phyloP scores from a whole-genome alignment of 2,888 invertebrate species.

The Cetonia aurata region DNA sequence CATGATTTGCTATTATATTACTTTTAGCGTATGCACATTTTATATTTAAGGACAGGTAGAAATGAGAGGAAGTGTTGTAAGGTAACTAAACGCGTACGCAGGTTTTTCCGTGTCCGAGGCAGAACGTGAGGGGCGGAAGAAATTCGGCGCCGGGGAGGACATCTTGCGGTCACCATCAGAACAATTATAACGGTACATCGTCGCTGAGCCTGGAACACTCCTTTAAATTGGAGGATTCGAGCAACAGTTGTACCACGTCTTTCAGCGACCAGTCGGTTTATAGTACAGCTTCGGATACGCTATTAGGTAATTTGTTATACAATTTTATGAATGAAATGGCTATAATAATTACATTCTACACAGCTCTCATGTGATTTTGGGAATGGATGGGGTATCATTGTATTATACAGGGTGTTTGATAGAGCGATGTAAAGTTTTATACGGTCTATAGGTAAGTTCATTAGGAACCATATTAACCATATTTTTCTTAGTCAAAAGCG shows the following conservation, averaged over 20 bases:
- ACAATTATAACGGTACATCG: slow-evolving; percentile 43
- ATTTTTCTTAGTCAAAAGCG: no score
- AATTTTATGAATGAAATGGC: background rate
- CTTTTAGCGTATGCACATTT: slow-evolving; percentile 18
- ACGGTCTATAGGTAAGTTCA: no score
- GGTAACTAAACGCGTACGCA: slow-evolving; percentile 42
- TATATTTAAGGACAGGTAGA: slow-evolving; percentile 32
- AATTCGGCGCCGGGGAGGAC: slow-evolving; percentile 57
- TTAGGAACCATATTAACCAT: no score
- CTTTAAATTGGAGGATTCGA: slow-evolving; percentile 60
- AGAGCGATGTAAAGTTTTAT: no score
- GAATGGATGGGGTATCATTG: no score
- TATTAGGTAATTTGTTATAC: slow-evolving; percentile 55
- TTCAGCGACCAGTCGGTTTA: slow-evolving; percentile 61
- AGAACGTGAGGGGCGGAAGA: slow-evolving; percentile 51
- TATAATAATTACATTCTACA: no score
- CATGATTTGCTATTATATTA: slow-evolving; percentile 28
- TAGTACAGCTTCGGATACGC: slow-evolving; percentile 62
- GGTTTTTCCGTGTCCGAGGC: slow-evolving; percentile 62
- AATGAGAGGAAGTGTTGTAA: slow-evolving; percentile 14
- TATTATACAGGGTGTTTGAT: no score
- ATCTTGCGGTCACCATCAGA: slow-evolving; percentile 42
- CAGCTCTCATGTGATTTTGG: no score
- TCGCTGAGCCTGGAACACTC: slow-evolving; percentile 58
- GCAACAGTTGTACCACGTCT: slow-evolving; percentile 59